Conservation (phyloP, 2,113 vertebrate genomes). For the Micronycteris hirsuta region DNA sequence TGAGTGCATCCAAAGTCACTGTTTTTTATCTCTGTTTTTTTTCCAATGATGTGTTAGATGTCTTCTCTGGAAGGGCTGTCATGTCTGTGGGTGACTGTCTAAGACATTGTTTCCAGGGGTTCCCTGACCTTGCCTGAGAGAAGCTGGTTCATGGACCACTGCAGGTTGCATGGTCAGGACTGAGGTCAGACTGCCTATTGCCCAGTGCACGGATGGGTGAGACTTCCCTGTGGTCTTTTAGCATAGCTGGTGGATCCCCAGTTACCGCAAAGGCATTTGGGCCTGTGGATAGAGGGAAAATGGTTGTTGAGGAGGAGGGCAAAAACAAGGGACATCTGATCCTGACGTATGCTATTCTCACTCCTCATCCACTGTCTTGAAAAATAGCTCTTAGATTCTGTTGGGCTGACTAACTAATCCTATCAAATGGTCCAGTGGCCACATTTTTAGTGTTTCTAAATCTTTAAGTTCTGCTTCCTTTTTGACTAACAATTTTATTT, state of each 20-base stretch:
- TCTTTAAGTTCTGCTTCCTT: background rate
- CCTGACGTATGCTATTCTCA: background rate
- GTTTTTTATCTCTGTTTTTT: background rate
- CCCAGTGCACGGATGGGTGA: background rate
- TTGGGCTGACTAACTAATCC: background rate
- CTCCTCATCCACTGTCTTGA: background rate
- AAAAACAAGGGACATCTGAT: background rate
- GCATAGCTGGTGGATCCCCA: background rate
- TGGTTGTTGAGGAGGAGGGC: background rate
- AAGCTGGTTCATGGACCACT: background rate
- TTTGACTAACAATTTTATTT: background rate
- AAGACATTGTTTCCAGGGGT: background rate
- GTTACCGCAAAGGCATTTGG: background rate
- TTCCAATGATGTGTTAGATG: background rate
- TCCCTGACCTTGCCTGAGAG: background rate
- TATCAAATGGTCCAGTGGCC: background rate
- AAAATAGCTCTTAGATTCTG: background rate
- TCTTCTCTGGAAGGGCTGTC: background rate
- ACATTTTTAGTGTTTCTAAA: background rate
- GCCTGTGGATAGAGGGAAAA: background rate
- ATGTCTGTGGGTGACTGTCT: background rate
- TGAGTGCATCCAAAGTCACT: background rate
- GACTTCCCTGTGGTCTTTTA: no score
- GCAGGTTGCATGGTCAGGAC: background rate
- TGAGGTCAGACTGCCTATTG: background rate